A percentile compares a stretch with the other conserved stretches of the same genome.
phyloP scores from a whole-genome alignment of 92 coral and sea anemone species.

The Palythoa grandiflora region DNA sequence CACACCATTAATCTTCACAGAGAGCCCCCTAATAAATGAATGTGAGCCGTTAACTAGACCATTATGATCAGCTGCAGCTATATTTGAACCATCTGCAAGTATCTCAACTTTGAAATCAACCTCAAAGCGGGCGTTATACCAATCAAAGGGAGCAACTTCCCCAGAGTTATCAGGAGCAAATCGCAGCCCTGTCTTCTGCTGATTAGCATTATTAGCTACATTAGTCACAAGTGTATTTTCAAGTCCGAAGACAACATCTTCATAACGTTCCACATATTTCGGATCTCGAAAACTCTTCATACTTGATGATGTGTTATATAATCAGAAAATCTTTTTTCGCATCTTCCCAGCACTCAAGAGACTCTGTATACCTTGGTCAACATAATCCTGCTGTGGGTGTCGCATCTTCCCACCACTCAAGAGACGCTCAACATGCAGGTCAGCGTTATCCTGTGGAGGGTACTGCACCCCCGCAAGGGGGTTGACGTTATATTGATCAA shows the following conservation, averaged over 20 bases:
- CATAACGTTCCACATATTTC: constrained; percentile 29
- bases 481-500: too few relatives aligned
- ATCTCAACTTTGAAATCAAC: neutral
- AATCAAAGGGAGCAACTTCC: constrained; percentile 37
- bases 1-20: neutral
- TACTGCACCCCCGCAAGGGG: too few relatives aligned
- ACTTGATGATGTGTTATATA: too few relatives aligned
- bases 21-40: neutral
- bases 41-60: neutral
- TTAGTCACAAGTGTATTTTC: neutral
- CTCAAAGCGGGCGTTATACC: constrained; percentile 20
- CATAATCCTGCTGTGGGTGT: neutral
- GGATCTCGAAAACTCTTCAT: neutral
- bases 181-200: neutral
- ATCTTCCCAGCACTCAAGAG: neutral
- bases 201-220: constrained; percentile 7
- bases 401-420: too few relatives aligned
- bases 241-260: constrained; percentile 34
- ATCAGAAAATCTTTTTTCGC: too few relatives aligned
- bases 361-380: neutral
- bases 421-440: too few relatives aligned
- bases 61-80: neutral
- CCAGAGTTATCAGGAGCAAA: constrained; percentile 29
- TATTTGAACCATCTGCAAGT: neutral
- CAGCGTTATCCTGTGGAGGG: too few relatives aligned